Percentiles rank a stretch among this genome's conserved stretches.
Evolutionary conservation across 2,797 vertebrate species (phyloP).

Genomic region (Sciaenops ocellatus): DNA sequence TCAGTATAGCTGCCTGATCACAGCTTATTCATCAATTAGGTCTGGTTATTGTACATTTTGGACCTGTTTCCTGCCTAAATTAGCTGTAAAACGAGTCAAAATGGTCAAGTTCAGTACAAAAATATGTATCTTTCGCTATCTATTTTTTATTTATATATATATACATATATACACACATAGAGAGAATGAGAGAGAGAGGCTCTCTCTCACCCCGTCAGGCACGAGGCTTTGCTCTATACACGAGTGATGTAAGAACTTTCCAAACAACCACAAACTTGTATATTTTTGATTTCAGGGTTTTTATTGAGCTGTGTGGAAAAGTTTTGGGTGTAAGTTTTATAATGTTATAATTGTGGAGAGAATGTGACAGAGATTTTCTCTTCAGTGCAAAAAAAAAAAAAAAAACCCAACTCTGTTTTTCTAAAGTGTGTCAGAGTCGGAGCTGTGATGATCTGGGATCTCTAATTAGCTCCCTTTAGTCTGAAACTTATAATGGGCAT

Average conservation of each 20-base stretch:
- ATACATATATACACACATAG: too few relatives aligned
- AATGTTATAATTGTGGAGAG: neutral
- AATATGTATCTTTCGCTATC: neutral
- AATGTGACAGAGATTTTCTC: conserved; percentile 13
- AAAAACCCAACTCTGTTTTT: conserved; percentile 26
- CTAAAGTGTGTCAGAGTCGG: conserved; percentile 33
- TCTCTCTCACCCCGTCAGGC: too few relatives aligned
- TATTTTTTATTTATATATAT: too few relatives aligned
- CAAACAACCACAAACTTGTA: neutral
- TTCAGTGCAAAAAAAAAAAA: neutral
- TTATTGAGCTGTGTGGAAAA: neutral
- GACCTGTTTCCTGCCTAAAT: neutral
- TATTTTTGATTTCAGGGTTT: neutral
- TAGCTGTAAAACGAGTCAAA: neutral
- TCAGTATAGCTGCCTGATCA: neutral
- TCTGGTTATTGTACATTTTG: neutral
- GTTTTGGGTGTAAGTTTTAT: conserved; percentile 1
- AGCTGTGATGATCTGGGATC: conserved; percentile 33
- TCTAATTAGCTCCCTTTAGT: conserved; percentile 68
- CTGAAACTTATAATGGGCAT: conserved; percentile 48
- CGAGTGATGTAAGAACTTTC: neutral
- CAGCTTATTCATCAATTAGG: neutral
- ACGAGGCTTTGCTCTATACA: neutral
- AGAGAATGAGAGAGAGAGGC: too few relatives aligned
- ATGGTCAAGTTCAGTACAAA: neutral